Conservation (phyloP, 1,140 invertebrate genomes). For the Drosophila subobscura region DNA sequence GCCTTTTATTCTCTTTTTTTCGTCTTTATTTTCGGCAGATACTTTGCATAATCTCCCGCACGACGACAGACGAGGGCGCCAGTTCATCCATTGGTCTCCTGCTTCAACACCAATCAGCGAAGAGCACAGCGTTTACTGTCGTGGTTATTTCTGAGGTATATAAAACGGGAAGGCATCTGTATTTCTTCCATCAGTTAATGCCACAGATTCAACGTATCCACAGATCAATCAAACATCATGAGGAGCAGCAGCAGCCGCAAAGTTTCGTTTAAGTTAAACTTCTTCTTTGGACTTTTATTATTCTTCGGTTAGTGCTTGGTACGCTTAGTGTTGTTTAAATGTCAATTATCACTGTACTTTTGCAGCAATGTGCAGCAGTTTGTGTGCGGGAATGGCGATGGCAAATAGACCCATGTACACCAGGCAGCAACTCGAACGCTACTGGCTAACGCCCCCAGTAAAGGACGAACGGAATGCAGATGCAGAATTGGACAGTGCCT, state of each 20-base stretch:
- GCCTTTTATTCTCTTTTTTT: slow-evolving; percentile 53
- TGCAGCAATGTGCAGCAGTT: slow-evolving; percentile 22
- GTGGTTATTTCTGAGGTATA: slow-evolving; percentile 39
- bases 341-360: slow-evolving; percentile 9
- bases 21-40: slow-evolving; percentile 22
- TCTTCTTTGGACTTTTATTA: slow-evolving; percentile 27
- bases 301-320: slow-evolving; percentile 33
- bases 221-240: slow-evolving; percentile 30
- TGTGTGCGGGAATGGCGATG: slow-evolving; percentile 2
- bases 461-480: slow-evolving; percentile 52
- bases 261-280: slow-evolving; percentile 26
- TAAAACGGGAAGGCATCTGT: slow-evolving; percentile 48
- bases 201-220: neutral
- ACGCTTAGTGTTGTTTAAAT: neutral
- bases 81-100: slow-evolving; percentile 39
- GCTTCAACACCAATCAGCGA: slow-evolving; percentile 41
- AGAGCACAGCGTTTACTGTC: slow-evolving; percentile 21
- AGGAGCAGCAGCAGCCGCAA: slow-evolving; percentile 31
- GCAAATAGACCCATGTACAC: neutral
- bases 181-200: slow-evolving; percentile 46
- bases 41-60: slow-evolving; percentile 52
- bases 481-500: slow-evolving; percentile 59
- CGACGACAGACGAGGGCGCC: slow-evolving; percentile 12
- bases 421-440: slow-evolving; percentile 17
- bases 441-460: slow-evolving; percentile 29